Evolutionary conservation across 2,113 vertebrate genomes (phyloP).

Genomic region (Cheilinus undulatus): DNA sequence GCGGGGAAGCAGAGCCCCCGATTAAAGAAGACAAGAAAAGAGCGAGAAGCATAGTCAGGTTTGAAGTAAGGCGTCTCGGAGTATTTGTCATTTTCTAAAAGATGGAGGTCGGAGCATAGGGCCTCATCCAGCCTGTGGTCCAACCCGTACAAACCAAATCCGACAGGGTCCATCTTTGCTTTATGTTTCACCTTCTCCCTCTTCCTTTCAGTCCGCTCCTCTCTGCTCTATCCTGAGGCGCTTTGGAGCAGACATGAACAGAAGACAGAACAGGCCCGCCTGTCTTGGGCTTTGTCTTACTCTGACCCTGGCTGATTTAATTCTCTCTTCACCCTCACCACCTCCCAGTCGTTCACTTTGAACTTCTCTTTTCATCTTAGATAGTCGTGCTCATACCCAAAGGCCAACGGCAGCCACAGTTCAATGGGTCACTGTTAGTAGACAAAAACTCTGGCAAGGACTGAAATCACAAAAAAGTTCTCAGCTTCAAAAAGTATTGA

Average conservation of each 20-base stretch:
- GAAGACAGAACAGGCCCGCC: not conserved
- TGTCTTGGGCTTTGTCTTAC: conserved; percentile 41
- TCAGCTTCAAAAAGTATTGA: not conserved
- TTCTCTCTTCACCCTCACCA: not conserved
- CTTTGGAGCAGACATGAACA: conserved; percentile 1
- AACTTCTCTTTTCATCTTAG: conserved; percentile 32
- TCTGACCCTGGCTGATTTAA: conserved; percentile 2
- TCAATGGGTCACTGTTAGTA: not conserved
- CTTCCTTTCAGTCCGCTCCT: not conserved
- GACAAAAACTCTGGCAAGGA: not conserved
- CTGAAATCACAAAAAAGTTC: not conserved
- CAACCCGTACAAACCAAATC: conserved; percentile 28
- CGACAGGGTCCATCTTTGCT: conserved; percentile 34
- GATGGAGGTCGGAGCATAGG: conserved; percentile 45
- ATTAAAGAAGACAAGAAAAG: conserved; percentile 43
- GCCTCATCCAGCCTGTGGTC: conserved; percentile 11
- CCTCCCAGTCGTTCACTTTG: conserved; percentile 18
- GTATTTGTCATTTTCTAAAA: conserved; percentile 21
- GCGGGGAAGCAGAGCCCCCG: conserved; percentile 29
- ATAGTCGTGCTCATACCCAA: not conserved
- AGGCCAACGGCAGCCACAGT: not conserved
- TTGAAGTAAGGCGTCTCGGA: conserved; percentile 6
- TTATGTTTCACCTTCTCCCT: conserved; percentile 15
- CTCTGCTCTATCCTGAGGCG: conserved; percentile 23
- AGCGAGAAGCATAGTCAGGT: conserved; percentile 12